Percentiles rank a stretch among this genome's conserved stretches.
Evolutionary conservation across 2,113 vertebrate genomes (phyloP).

Genomic region (Cynopterus brachyotis): DNA sequence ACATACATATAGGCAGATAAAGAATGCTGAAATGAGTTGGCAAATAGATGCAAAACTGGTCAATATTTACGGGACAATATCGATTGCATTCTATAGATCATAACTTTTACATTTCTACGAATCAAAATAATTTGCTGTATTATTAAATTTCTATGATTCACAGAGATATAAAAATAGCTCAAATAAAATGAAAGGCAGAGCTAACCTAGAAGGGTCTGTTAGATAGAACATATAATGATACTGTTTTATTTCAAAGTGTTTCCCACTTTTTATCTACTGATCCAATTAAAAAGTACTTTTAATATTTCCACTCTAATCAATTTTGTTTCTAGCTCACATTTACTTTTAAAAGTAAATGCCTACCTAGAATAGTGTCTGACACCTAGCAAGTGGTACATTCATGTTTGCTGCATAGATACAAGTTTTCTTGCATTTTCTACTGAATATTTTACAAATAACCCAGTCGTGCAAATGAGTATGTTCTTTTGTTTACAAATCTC

Average conservation of each 20-base stretch:
- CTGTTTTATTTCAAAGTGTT: constrained; percentile 2
- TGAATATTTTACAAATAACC: neutral
- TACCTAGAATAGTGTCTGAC: neutral
- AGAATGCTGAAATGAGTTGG: neutral
- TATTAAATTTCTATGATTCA: neutral
- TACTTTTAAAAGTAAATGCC: neutral
- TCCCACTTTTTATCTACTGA: neutral
- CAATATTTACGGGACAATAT: neutral
- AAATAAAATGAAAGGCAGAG: neutral
- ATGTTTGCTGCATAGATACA: neutral
- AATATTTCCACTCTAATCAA: neutral
- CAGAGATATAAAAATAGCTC: neutral
- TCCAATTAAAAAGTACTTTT: neutral
- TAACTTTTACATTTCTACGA: neutral
- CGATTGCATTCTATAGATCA: neutral
- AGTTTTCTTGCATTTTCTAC: neutral
- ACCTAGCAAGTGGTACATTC: neutral
- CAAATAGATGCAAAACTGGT: neutral
- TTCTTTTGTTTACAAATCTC: neutral
- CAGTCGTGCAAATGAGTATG: neutral
- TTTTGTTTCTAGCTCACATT: neutral
- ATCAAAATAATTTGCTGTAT: neutral
- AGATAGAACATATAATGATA: neutral
- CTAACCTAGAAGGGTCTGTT: neutral
- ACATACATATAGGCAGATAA: neutral